phyloP scores from a whole-genome alignment of 2,797 vertebrate genomes.

The Clarias fuscus region DNA sequence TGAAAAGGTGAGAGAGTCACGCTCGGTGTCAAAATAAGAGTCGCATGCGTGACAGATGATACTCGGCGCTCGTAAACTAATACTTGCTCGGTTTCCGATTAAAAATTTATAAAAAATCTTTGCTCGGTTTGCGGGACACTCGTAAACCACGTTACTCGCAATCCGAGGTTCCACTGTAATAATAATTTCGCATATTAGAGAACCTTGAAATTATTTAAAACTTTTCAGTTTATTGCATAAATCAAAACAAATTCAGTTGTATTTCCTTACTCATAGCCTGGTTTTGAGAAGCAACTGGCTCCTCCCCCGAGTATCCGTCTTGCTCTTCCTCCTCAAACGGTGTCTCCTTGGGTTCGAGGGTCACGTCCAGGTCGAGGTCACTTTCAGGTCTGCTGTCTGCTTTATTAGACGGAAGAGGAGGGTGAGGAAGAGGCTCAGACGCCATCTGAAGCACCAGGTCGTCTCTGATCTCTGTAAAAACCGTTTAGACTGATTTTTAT shows the following conservation, averaged over 20 bases:
- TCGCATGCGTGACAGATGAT: no score
- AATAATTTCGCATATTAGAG: no score
- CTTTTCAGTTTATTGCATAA: not conserved
- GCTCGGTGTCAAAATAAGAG: no score
- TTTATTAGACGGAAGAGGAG: slow-evolving; percentile 62
- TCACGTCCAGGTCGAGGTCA: slow-evolving; percentile 87
- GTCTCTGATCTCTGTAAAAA: slow-evolving; percentile 78
- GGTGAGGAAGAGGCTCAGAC: slow-evolving; percentile 82
- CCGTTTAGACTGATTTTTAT: not conserved
- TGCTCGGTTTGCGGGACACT: no score
- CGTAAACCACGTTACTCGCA: no score
- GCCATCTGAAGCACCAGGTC: slow-evolving; percentile 82
- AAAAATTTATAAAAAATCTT: no score
- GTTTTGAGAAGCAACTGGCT: not conserved
- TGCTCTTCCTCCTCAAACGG: slow-evolving; percentile 10
- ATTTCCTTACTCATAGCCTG: slow-evolving; percentile 55
- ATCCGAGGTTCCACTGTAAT: no score
- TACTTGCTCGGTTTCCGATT: no score
- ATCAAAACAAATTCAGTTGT: not conserved
- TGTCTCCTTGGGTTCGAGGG: slow-evolving; percentile 74
- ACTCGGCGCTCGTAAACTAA: no score
- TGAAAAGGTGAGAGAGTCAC: no score
- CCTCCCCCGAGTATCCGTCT: slow-evolving; percentile 22
- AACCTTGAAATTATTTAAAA: not conserved
- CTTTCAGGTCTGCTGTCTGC: slow-evolving; percentile 53